phyloP scores from a whole-genome alignment of 1,140 invertebrate species.

The Adelges cooleyi region DNA sequence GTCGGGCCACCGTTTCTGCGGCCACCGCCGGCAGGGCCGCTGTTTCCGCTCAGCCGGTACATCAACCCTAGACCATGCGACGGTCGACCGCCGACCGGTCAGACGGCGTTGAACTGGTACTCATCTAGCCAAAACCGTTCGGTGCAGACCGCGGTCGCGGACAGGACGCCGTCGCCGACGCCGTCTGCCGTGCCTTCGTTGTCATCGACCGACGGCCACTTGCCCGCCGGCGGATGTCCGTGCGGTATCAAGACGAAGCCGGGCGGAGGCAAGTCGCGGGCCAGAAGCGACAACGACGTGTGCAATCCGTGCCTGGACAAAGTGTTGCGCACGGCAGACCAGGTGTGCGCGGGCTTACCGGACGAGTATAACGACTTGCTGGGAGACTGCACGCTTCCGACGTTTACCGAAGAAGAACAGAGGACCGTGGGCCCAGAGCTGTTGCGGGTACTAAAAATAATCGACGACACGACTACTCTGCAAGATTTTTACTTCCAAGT shows the following conservation, averaged over 20 bases:
- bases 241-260: not conserved
- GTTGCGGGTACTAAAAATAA: not conserved
- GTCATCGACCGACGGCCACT: not conserved
- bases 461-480: not conserved
- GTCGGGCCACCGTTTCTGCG: not conserved
- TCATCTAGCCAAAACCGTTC: not conserved
- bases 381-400: not conserved
- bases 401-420: not conserved
- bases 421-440: not conserved
- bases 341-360: not conserved
- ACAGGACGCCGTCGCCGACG: not conserved
- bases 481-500: conserved; percentile 19
- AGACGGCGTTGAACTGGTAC: not conserved
- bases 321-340: not conserved
- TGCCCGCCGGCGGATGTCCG: not conserved
- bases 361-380: not conserved
- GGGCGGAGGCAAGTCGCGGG: not conserved
- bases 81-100: no score
- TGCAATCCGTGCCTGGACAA: not conserved
- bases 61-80: not conserved
- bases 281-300: not conserved
- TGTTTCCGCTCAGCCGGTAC: not conserved
- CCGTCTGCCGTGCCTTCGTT: no score
- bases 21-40: not conserved
- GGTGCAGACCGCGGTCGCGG: not conserved